Conservation (phyloP, 1,140 invertebrate genomes). For the Acromyrmex charruanus region DNA sequence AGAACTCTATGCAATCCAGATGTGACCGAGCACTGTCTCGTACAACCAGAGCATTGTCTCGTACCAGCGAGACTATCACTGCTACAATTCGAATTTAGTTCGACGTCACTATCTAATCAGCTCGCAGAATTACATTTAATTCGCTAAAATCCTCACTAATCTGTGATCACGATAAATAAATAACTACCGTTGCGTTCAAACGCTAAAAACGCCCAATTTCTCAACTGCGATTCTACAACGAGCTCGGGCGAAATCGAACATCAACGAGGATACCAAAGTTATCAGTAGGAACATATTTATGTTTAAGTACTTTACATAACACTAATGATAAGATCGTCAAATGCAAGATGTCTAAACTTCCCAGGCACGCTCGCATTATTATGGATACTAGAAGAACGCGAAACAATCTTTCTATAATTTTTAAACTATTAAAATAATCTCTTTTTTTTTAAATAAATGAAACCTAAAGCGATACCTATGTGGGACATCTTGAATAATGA, state of each 20-base stretch:
- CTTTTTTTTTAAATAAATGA: neutral
- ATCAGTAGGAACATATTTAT: constrained; percentile 64
- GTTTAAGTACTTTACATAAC: constrained; percentile 14
- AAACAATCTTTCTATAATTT: neutral
- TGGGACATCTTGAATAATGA: neutral
- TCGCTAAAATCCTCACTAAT: constrained; percentile 23
- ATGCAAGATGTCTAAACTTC: constrained; percentile 22
- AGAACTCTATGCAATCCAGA: neutral
- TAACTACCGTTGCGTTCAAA: constrained; percentile 32
- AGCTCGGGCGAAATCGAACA: constrained; percentile 3
- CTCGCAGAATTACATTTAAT: constrained; percentile 25
- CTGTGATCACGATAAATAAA: constrained; percentile 47
- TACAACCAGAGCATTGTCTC: constrained; percentile 17
- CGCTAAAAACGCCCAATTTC: neutral
- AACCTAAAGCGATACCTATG: neutral
- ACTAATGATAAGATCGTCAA: constrained; percentile 10
- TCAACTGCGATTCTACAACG: neutral
- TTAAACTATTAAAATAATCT: constrained; percentile 2
- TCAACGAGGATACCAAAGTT: neutral
- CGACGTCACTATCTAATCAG: neutral
- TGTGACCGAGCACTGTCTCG: neutral
- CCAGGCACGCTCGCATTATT: neutral
- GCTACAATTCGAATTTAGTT: neutral
- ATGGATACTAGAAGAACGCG: neutral
- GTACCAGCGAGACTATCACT: constrained; percentile 7